Evolutionary conservation across 2,797 vertebrate genomes (phyloP).

Genomic region (Triplophysa yarkandensis): DNA sequence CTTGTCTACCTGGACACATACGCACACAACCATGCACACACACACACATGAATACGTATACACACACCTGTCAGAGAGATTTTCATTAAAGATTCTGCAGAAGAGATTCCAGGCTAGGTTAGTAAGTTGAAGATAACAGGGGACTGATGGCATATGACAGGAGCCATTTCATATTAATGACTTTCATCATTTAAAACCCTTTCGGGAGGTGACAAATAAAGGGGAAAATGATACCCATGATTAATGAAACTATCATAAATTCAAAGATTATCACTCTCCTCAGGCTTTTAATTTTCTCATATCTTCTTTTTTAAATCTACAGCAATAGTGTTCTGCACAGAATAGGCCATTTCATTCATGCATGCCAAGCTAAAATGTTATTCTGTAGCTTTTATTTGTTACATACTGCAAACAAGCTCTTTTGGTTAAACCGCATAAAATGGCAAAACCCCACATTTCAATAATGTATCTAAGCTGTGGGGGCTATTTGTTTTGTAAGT

Average conservation of each 20-base stretch:
- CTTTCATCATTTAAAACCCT: conserved; percentile 79
- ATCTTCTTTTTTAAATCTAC: conserved; percentile 11
- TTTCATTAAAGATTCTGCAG: conserved; percentile 30
- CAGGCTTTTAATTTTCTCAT: conserved; percentile 33
- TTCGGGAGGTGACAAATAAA: conserved; percentile 69
- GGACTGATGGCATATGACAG: conserved; percentile 78
- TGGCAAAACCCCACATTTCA: conserved; percentile 9
- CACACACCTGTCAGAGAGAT: conserved; percentile 23
- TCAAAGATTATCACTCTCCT: conserved; percentile 57
- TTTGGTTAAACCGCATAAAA: not conserved
- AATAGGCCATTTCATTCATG: not conserved
- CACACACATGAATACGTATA: not conserved
- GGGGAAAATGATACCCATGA: conserved; percentile 72
- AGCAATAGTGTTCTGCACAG: conserved; percentile 3
- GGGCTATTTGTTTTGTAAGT: conserved; percentile 28
- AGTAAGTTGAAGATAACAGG: conserved; percentile 66
- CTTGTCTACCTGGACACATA: conserved; percentile 3
- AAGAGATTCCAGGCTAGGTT: conserved; percentile 55
- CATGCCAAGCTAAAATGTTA: not conserved
- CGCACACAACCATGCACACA: conserved; percentile 8
- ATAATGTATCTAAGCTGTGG: not conserved
- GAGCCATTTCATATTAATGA: conserved; percentile 80
- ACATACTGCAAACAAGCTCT: not conserved
- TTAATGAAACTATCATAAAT: conserved; percentile 75
- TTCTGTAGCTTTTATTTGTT: not conserved